Evolutionary conservation across 2,888 invertebrate genomes (phyloP), one percentile per base, ranked within the genome.

Genomic region (Ochropacha duplaris): DNA sequence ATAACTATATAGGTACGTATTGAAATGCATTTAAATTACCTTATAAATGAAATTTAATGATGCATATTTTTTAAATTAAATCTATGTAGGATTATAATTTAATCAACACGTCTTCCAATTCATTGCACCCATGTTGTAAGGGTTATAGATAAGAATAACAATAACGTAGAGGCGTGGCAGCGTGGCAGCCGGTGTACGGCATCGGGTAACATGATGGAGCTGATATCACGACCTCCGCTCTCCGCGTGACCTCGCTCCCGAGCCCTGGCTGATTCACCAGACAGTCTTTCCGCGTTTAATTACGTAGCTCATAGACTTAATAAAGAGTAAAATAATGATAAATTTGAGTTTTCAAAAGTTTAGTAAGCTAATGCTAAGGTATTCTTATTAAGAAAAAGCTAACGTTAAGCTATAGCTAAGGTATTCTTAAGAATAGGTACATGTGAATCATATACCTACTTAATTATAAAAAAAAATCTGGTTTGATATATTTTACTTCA

Each of bases 81-180:
- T 11, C 2, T 31, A 31, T 3, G 0, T 31, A 31, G 2, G 2
- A 9, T 9, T 9, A 6, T 28, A 6, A 1, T 24, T 4, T 24
- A 24, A 24, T 31, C 12, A 11, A 12, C 31, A 31, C 12, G 12
- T 2, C 12, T 31, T 31, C 31, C 3, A 2, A 31, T 31, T 12
- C 31, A 31, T 44, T 9, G n/a, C 6, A 9, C 16, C 44, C 44
- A n/a, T 19, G n/a, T 44, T 44, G 9, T 44, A 75, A 31, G 74
- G 72, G 65, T 68, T 64, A 67, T 65, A 77, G 82, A 81, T 81
- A 80, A 79, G 74, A 75, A 70, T 78, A 81, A 83, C 81, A 84
- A 83, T 81, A 81, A 83, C 69, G 65, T 55, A 72, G 76, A 74
- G 85, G 85, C 84, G 84, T 82, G 83, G 81, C 66, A 50, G 85